These are phyloP conservation scores for Protosalanx chinensis DNA, from an alignment of 2,797 vertebrate species.

Conservation along the genomic window DNA sequence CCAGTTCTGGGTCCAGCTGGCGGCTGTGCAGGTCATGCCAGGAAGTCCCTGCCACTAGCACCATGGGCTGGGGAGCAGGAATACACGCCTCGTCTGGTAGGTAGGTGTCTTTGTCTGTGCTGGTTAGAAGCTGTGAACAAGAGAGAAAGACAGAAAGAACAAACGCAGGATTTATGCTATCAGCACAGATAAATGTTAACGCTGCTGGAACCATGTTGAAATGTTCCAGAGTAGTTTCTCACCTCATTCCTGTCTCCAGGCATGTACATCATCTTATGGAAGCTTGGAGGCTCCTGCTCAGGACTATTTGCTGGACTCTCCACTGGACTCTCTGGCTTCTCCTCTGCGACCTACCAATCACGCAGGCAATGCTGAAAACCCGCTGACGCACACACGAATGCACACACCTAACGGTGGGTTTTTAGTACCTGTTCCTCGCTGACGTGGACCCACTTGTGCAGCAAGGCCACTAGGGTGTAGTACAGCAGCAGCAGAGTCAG, in stretches of 20 bases:
- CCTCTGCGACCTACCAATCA: conserved; percentile 44
- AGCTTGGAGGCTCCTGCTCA: conserved; percentile 51
- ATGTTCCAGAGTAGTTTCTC: not conserved
- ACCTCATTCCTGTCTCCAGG: conserved; percentile 66
- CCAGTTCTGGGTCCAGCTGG: conserved; percentile 53
- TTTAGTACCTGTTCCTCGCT: conserved; percentile 51
- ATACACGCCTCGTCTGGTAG: conserved; percentile 59
- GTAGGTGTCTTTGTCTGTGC: conserved; percentile 68
- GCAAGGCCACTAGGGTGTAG: conserved; percentile 72
- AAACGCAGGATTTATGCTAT: not conserved
- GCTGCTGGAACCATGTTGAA: not conserved
- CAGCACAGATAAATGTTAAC: not conserved
- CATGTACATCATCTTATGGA: conserved; percentile 53
- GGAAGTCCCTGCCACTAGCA: conserved; percentile 48
- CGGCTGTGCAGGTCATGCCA: conserved; percentile 48
- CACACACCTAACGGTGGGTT: not conserved
- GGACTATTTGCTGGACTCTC: conserved; percentile 53
- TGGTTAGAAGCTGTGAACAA: conserved; percentile 64
- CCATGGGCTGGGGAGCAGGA: conserved; percentile 49
- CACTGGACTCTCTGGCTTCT: conserved; percentile 44
- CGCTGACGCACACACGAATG: conserved; percentile 4
- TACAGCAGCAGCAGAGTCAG: conserved; percentile 77
- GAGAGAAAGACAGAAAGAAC: not conserved
- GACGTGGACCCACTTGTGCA: conserved; percentile 59
- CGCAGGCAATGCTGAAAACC: conserved; percentile 10